Conservation (phyloP, 2,113 vertebrate species). For the Myiozetetes cayanensis region DNA sequence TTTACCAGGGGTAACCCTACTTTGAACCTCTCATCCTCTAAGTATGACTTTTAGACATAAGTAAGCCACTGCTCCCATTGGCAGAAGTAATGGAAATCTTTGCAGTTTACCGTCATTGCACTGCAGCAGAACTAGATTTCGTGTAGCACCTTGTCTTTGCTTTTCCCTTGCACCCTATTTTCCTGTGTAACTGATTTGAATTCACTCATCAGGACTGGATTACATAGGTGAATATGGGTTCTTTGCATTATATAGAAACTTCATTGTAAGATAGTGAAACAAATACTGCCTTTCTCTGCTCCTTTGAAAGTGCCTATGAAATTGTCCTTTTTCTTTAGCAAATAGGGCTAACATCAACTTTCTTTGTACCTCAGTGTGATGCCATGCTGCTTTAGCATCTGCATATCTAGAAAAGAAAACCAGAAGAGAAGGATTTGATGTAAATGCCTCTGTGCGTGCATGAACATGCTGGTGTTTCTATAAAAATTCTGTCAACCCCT, state of each 20-base stretch:
- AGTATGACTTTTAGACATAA: neutral
- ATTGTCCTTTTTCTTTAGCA: neutral
- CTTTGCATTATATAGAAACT: neutral
- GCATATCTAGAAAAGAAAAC: slow-evolving; percentile 1
- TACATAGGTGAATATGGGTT: neutral
- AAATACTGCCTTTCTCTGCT: neutral
- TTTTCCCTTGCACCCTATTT: neutral
- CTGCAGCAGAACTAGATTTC: neutral
- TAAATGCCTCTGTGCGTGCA: neutral
- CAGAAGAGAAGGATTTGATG: slow-evolving; percentile 18
- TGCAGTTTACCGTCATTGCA: neutral
- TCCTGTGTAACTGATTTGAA: neutral
- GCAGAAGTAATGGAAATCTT: neutral
- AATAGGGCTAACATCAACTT: neutral
- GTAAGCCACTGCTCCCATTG: neutral
- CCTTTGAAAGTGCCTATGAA: neutral
- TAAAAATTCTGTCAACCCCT: slow-evolving; percentile 51
- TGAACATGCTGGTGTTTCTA: slow-evolving; percentile 4
- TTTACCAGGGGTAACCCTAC: neutral
- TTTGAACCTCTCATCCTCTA: neutral
- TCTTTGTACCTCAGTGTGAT: neutral
- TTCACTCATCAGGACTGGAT: neutral
- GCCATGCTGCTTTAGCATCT: neutral
- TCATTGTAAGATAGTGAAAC: accelerated
- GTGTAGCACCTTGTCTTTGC: neutral